A percentile compares a stretch with the other conserved stretches of the same genome.
Evolutionary conservation across 2,113 vertebrate genomes (phyloP).

Genomic region (Eulemur macaco): DNA sequence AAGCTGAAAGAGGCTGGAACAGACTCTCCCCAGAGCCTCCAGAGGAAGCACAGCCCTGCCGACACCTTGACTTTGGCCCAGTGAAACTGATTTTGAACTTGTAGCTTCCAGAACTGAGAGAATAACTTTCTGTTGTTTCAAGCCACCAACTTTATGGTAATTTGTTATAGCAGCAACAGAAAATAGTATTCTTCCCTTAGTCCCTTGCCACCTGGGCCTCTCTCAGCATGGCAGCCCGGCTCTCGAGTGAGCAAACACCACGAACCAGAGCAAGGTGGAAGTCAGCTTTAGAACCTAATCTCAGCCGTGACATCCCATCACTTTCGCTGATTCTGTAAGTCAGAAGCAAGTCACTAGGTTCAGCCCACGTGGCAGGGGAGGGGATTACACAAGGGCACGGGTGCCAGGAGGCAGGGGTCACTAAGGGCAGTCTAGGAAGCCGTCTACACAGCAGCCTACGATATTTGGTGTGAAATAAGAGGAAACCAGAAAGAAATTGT

Average conservation of each 20-base stretch:
- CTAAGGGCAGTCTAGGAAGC: neutral
- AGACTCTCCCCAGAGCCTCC: neutral
- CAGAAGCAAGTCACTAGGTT: neutral
- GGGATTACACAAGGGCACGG: neutral
- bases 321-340: neutral
- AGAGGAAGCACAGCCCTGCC: neutral
- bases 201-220: neutral
- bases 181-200: too few relatives aligned
- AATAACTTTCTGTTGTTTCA: neutral
- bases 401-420: neutral
- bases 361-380: neutral
- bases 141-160: neutral
- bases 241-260: neutral
- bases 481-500: neutral
- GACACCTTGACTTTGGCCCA: neutral
- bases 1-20: neutral
- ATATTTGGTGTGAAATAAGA: neutral
- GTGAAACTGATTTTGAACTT: neutral
- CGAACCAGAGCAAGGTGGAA: neutral
- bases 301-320: neutral
- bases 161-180: neutral
- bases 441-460: neutral
- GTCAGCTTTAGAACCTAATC: neutral
- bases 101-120: neutral
- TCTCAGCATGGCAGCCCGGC: neutral